These are phyloP conservation scores for Ormyrus thymus DNA, from an alignment of 2,888 invertebrate genomes.

Conservation along the genomic window DNA sequence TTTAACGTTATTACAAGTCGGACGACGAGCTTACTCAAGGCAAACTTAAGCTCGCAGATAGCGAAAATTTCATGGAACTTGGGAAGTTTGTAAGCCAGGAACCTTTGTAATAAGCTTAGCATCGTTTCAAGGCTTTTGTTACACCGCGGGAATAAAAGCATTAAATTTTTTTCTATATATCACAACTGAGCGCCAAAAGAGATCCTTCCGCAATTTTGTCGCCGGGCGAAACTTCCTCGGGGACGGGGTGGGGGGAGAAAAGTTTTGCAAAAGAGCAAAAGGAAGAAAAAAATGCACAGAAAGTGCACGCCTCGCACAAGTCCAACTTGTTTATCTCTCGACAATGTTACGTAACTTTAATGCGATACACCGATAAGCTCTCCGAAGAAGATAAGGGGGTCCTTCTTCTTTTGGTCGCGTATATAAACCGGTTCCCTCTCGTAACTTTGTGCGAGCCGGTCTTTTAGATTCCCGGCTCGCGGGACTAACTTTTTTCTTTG, in stretches of 20 bases:
- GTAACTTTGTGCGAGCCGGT: too few species aligned
- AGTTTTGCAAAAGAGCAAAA: not conserved
- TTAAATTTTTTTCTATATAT: not conserved
- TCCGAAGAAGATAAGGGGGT: not conserved
- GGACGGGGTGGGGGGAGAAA: not conserved
- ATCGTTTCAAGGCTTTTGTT: slow-evolving; percentile 6
- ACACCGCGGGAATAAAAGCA: not conserved
- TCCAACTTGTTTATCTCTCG: slow-evolving; percentile 20
- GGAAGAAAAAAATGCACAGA: not conserved
- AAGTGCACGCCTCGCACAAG: not conserved
- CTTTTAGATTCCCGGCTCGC: too few species aligned
- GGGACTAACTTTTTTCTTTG: too few species aligned
- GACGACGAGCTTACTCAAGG: too few species aligned
- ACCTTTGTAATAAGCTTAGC: too few species aligned
- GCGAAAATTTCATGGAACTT: too few species aligned
- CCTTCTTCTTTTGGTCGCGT: slow-evolving; percentile 1
- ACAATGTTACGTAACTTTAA: slow-evolving; percentile 25
- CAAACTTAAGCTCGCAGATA: too few species aligned
- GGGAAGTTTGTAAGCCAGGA: too few species aligned
- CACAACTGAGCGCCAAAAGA: not conserved
- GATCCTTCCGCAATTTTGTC: not conserved
- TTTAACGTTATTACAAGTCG: too few species aligned
- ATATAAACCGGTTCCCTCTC: not conserved
- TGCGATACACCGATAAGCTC: slow-evolving; percentile 23
- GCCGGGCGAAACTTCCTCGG: not conserved